These are phyloP conservation scores for Daktulosphaira vitifoliae DNA, from an alignment of 1,140 invertebrate genomes.

Conservation along the genomic window DNA sequence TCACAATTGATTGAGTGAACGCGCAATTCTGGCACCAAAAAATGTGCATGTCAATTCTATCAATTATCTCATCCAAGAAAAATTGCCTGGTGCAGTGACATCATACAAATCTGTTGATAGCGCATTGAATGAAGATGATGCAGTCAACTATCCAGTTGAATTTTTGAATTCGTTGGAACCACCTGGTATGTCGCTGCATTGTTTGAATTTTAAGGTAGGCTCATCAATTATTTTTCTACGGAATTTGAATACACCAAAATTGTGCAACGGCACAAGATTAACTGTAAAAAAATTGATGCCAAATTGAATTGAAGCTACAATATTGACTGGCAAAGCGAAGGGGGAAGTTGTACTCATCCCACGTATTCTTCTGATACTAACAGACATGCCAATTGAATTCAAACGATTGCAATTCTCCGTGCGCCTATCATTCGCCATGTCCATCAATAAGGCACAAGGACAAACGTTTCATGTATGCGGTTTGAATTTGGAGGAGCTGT, in stretches of 20 bases:
- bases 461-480: neutral
- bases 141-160: too few relatives aligned
- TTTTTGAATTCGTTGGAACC: conserved; percentile 25
- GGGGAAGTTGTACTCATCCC: conserved; percentile 41
- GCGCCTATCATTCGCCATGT: conserved; percentile 45
- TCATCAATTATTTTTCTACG: conserved; percentile 42
- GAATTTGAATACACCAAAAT: conserved; percentile 41
- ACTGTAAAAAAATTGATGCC: conserved; percentile 37
- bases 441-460: conserved; percentile 17
- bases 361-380: conserved; percentile 43
- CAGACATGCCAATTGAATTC: conserved; percentile 44
- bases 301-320: conserved; percentile 40
- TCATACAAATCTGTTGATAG: too few relatives aligned
- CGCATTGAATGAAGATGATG: too few relatives aligned
- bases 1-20: too few relatives aligned
- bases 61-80: too few relatives aligned
- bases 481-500: neutral
- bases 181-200: conserved; percentile 10
- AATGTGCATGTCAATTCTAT: too few relatives aligned
- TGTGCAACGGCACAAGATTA: conserved; percentile 40
- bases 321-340: conserved; percentile 30
- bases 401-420: conserved; percentile 49
- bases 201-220: conserved; percentile 16
- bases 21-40: too few relatives aligned
- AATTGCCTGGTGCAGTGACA: conserved; percentile 38